A percentile compares a stretch with the other conserved stretches of the same genome.
phyloP scores from a whole-genome alignment of 2,113 vertebrate species.

The Albula glossodonta region DNA sequence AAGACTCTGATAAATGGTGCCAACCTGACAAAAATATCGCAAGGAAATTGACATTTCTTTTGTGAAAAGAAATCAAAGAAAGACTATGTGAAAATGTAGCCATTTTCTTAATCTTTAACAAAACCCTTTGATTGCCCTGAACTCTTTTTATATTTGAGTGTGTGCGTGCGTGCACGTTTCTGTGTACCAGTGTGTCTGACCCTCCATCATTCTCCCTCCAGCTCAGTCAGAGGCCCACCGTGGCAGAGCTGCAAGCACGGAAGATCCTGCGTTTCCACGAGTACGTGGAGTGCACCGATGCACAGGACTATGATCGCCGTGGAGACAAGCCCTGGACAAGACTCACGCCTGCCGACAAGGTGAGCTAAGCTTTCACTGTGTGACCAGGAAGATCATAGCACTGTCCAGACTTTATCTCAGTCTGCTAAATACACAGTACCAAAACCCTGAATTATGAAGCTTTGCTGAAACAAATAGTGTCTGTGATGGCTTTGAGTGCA shows the following conservation, averaged over 20 bases:
- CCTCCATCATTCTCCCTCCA: constrained; percentile 50
- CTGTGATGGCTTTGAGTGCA: background rate
- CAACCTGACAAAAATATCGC: too few species aligned
- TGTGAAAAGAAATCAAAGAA: too few species aligned
- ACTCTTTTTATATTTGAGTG: background rate
- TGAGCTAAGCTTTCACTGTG: constrained; percentile 40
- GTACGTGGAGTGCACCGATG: constrained; percentile 89
- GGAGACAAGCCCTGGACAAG: constrained; percentile 98
- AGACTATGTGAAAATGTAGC: too few species aligned
- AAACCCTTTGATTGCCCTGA: background rate
- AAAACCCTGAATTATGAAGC: too few species aligned
- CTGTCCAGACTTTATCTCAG: background rate
- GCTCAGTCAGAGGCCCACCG: constrained; percentile 95
- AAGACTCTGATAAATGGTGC: too few species aligned
- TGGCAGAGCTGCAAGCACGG: constrained; percentile 89
- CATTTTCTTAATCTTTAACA: too few species aligned
- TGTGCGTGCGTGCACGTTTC: background rate
- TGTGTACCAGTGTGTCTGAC: background rate
- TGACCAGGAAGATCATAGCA: background rate
- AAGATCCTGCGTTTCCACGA: constrained; percentile 97
- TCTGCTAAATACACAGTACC: background rate
- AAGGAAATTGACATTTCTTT: too few species aligned
- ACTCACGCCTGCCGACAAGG: constrained; percentile 95
- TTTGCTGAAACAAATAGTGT: too few species aligned
- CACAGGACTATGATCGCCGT: constrained; percentile 92